phyloP scores from a whole-genome alignment of 2,113 vertebrate genomes.

The Numida meleagris region DNA sequence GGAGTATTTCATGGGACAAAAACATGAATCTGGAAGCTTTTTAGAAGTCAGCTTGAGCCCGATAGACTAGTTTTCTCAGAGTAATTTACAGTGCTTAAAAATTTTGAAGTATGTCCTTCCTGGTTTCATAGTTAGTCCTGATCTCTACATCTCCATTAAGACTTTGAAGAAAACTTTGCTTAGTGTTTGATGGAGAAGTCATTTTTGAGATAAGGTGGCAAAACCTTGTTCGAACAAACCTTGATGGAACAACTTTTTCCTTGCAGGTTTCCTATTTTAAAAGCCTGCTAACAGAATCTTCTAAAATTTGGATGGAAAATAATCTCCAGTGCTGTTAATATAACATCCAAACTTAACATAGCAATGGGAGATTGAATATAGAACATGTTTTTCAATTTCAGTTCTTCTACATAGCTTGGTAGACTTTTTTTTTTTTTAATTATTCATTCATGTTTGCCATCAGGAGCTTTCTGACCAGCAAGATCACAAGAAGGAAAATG shows the following conservation, averaged over 20 bases:
- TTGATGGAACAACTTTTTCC: not conserved
- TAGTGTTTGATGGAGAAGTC: not conserved
- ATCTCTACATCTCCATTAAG: not conserved
- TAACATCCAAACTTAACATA: not conserved
- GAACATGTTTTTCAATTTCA: not conserved
- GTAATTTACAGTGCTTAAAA: not conserved
- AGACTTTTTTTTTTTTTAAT: not conserved
- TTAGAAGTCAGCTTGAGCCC: not conserved
- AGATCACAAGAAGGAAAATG: not conserved
- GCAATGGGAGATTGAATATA: not conserved
- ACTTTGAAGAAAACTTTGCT: not conserved
- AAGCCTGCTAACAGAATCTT: accelerated
- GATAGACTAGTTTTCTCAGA: not conserved
- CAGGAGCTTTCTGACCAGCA: not conserved
- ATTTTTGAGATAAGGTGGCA: not conserved
- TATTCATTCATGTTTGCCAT: not conserved
- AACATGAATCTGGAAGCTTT: not conserved
- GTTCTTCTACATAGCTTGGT: not conserved
- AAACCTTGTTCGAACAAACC: not conserved
- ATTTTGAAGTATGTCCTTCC: not conserved
- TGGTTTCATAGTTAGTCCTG: not conserved
- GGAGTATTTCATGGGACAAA: not conserved
- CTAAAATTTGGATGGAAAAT: not conserved
- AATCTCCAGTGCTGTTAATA: not conserved
- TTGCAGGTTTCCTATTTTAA: not conserved